Base-by-base conservation (phyloP, 2,888 invertebrate species). In the Phoronis australis region DNA sequence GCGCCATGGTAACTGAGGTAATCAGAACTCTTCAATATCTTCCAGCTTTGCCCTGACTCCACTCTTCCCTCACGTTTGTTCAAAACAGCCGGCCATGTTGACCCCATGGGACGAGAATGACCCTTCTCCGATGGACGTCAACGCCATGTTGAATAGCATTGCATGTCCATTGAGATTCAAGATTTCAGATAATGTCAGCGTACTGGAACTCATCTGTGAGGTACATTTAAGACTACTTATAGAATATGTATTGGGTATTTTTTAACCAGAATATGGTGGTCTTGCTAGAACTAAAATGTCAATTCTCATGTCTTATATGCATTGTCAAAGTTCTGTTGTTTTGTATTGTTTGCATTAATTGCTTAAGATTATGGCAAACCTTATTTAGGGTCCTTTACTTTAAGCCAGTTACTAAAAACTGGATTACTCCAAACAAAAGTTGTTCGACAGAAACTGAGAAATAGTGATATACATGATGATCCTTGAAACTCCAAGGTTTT, bases 41-140 rank as follows among this genome's bases (percentile, higher is more conserved):
- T 82, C 62, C 78, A 93, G 94, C 73, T 85, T 95, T 67, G 91
- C 90, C 4, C 86, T 96, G 23, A 92, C 94, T 72, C 95, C 96
- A 0, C 77, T 94, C 37, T 93, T 92, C 76, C 94, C 96, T 1
- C 88, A 89, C 80, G 84, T 88, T n/a, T 87, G 87, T 72, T 84
- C 85, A 68, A 81, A 81, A 25, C 78, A 82, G 39, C 79, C 82
- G 47, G 80, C 81, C 2, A 77, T 79, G 60, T 64, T 69, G 18
- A 65, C 68, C 5, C 65, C 77, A 3, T 73, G 76, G 31, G 66
- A 68, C 22, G 68, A 76, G 12, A 74, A 78, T 27, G 75, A 77
- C 43, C 67, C 78, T 15, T 75, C 88, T 1, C 92, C 93, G 2
- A 84, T 88, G 24, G 89, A 91, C 67, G 76, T 94, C 27, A 90